Evolutionary conservation across 2,888 invertebrate genomes (phyloP).

Genomic region (Agonopterix alstromeriana): DNA sequence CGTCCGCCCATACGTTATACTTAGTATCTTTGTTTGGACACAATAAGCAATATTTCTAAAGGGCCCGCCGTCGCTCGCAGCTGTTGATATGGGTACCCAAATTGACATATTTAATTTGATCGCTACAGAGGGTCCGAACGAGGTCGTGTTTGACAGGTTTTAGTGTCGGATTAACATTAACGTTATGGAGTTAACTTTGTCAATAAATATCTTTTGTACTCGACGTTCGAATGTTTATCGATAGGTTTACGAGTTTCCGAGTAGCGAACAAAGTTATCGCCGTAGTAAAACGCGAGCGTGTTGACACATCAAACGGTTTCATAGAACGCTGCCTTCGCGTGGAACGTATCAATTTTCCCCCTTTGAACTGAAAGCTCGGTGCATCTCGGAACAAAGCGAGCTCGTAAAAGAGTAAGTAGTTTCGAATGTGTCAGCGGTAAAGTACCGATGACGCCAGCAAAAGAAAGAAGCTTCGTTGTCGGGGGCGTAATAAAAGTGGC

Average conservation of each 20-base stretch:
- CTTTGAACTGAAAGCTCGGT: conserved; percentile 46
- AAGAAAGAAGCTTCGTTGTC: conserved; percentile 47
- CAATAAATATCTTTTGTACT: conserved; percentile 41
- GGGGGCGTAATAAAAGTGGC: conserved; percentile 70
- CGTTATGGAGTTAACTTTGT: conserved; percentile 60
- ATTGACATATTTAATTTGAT: conserved; percentile 78
- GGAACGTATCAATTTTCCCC: conserved; percentile 60
- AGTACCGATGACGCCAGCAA: conserved; percentile 48
- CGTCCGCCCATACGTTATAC: conserved; percentile 77
- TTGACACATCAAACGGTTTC: conserved; percentile 61
- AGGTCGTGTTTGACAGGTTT: conserved; percentile 71
- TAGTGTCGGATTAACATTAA: conserved; percentile 73
- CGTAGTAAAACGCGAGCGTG: conserved; percentile 17
- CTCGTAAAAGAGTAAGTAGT: conserved; percentile 68
- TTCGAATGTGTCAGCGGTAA: conserved; percentile 63
- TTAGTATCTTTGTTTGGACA: conserved; percentile 78
- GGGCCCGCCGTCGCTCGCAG: conserved; percentile 72
- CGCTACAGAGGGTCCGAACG: conserved; percentile 61
- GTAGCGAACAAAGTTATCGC: conserved; percentile 14
- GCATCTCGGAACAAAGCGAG: conserved; percentile 53
- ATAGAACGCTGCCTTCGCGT: conserved; percentile 26
- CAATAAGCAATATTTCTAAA: conserved; percentile 77
- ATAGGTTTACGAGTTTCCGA: conserved; percentile 28
- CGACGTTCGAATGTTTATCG: conserved; percentile 26
- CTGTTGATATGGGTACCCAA: conserved; percentile 76